Conservation (phyloP, 1,140 invertebrate genomes). For the Yoshiicerus persimilis region DNA sequence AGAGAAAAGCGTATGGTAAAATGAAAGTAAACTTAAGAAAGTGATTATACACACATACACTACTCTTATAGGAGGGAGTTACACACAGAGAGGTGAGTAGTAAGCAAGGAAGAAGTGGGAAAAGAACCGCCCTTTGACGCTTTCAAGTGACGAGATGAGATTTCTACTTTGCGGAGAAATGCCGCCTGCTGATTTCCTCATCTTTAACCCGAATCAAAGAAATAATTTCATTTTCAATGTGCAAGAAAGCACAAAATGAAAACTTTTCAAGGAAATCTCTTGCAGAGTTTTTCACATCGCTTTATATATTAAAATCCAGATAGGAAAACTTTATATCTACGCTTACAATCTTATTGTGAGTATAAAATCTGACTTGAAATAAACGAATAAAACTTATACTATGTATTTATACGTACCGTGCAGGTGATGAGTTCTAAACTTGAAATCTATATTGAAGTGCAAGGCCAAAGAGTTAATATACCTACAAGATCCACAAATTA, state of each 20-base stretch:
- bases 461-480: too few relatives aligned
- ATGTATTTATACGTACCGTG: too few relatives aligned
- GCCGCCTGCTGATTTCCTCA: slow-evolving; percentile 5
- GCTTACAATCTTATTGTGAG: neutral
- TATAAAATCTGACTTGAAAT: too few relatives aligned
- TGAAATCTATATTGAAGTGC: too few relatives aligned
- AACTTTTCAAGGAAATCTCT: neutral
- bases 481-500: too few relatives aligned
- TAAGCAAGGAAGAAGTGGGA: neutral
- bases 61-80: neutral
- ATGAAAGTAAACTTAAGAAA: too few relatives aligned
- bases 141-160: slow-evolving; percentile 1
- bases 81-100: neutral
- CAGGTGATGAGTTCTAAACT: too few relatives aligned
- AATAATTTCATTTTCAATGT: neutral
- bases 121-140: neutral
- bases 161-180: neutral
- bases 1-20: neutral
- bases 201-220: neutral
- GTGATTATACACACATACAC: neutral
- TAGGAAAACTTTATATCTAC: neutral
- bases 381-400: too few relatives aligned
- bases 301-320: too few relatives aligned
- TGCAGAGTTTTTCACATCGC: neutral
- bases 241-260: neutral